A percentile compares a stretch with the other conserved stretches of the same genome.
These are phyloP conservation scores for Acleris laterana DNA, from an alignment of 2,888 invertebrate genomes.

Conservation along the genomic window DNA sequence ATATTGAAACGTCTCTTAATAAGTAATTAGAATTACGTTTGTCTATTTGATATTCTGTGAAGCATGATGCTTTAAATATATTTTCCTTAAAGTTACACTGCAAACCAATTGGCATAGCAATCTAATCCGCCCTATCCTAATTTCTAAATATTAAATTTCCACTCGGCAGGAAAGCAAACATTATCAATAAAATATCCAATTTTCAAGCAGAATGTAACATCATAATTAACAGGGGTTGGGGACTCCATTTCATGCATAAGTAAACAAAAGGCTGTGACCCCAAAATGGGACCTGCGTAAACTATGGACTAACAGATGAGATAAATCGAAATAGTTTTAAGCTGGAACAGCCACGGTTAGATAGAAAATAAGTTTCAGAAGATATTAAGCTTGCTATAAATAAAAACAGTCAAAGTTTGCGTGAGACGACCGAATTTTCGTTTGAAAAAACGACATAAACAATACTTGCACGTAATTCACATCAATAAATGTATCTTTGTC, in stretches of 20 bases:
- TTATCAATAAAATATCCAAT: slow-evolving; percentile 66
- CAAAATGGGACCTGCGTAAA: slow-evolving; percentile 59
- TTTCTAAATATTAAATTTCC: slow-evolving; percentile 6
- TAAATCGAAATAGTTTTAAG: slow-evolving; percentile 37
- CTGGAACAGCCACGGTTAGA: slow-evolving; percentile 39
- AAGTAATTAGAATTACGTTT: too few species aligned
- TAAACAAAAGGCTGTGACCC: slow-evolving; percentile 55
- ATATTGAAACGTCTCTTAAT: too few species aligned
- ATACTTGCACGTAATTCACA: too few species aligned
- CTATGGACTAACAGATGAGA: slow-evolving; percentile 51
- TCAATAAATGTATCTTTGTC: too few species aligned
- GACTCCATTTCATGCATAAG: slow-evolving; percentile 71
- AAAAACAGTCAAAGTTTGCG: too few species aligned
- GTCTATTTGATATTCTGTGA: too few species aligned
- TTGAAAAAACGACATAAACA: too few species aligned
- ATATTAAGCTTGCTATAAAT: background rate
- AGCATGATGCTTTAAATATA: too few species aligned
- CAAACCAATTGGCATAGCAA: too few species aligned
- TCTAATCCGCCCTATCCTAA: too few species aligned
- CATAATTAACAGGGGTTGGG: slow-evolving; percentile 77
- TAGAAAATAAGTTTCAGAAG: background rate
- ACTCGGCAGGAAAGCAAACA: slow-evolving; percentile 29
- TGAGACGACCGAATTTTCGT: too few species aligned
- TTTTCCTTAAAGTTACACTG: too few species aligned
- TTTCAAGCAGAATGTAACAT: slow-evolving; percentile 58